Base-by-base conservation (phyloP, 2,797 vertebrate genomes). In the Epinephelus coioides region DNA sequence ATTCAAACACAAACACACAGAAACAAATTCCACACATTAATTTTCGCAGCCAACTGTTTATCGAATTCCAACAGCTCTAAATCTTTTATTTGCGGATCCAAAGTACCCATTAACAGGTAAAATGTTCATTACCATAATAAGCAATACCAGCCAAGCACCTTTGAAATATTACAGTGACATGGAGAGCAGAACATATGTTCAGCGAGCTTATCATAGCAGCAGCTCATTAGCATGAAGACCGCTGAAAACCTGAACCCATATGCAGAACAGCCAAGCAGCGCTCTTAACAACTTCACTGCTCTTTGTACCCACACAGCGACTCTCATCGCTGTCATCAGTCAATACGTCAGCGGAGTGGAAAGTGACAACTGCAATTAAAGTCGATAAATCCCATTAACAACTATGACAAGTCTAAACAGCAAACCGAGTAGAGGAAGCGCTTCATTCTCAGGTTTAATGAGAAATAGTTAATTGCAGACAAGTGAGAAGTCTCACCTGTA, bases 121-220 rank as follows among this genome's bases (percentile, higher is more conserved):
- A 79, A 80, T 73, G 81, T 76, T 88, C 68, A 86, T 90, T 88
- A 86, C 76, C 85, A 88, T 85, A 89, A 83, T 81, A 90, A 86
- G 74, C 70, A 70, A 82, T 53, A 77, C 40, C 74, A 83, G 72
- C 74, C 63, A 43, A 79, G 75, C 69, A 83, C 78, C 83, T 85
- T 78, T 87, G 76, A 90, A 83, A 83, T 79, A 73, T 83, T 51
- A 63, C 73, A 62, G 40, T 55, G 73, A 82, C 81, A 80, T 46
- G 46, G 82, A 73, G 65, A 86, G 78, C 9, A 30, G 82, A 89
- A 86, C 89, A 91, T 87, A 87, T 91, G 90, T 88, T 92, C 69
- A 21, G 47, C 0, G 23, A 81, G 79, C 74, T 76, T 78, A 84
- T 86, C 85, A 74, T 76, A 69, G 69, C 71, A 57, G 80, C 70